Conservation (phyloP, 1,140 invertebrate genomes). For the Drosophila repletoides region DNA sequence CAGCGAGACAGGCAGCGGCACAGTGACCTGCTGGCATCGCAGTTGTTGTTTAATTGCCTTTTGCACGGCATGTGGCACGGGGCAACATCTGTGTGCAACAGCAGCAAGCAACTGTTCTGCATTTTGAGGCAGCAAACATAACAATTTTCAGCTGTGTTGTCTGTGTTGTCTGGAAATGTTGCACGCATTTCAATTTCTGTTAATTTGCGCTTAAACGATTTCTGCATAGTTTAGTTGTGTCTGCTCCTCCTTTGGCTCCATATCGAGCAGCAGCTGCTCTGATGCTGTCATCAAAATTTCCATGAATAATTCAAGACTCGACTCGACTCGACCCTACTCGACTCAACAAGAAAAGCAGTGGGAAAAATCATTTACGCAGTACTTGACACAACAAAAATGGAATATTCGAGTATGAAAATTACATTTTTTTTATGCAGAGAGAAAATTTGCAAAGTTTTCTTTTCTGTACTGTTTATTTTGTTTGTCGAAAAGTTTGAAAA, state of each 20-base stretch:
- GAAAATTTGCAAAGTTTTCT: neutral
- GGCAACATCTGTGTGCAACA: neutral
- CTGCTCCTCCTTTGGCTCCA: neutral
- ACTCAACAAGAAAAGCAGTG: no score
- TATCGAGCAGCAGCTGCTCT: neutral
- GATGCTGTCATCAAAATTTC: constrained; percentile 10
- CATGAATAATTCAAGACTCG: constrained; percentile 61
- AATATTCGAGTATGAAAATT: constrained; percentile 4
- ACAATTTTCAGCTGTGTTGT: neutral
- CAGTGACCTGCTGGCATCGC: neutral
- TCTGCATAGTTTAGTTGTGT: neutral
- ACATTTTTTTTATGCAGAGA: neutral
- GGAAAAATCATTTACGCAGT: constrained; percentile 60
- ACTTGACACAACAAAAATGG: constrained; percentile 17
- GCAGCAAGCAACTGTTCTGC: constrained; percentile 1
- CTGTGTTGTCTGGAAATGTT: neutral
- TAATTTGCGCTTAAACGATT: constrained; percentile 18
- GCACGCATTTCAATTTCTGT: constrained; percentile 4
- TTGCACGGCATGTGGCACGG: constrained; percentile 4
- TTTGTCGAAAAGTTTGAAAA: constrained; percentile 16
- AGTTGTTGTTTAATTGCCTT: neutral
- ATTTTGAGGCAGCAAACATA: neutral
- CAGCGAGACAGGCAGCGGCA: no score
- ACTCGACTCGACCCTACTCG: no score
- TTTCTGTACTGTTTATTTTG: neutral